These are phyloP conservation scores for Phallusia fumigata DNA, from an alignment of 23 tunicate species.

Conservation along the genomic window DNA sequence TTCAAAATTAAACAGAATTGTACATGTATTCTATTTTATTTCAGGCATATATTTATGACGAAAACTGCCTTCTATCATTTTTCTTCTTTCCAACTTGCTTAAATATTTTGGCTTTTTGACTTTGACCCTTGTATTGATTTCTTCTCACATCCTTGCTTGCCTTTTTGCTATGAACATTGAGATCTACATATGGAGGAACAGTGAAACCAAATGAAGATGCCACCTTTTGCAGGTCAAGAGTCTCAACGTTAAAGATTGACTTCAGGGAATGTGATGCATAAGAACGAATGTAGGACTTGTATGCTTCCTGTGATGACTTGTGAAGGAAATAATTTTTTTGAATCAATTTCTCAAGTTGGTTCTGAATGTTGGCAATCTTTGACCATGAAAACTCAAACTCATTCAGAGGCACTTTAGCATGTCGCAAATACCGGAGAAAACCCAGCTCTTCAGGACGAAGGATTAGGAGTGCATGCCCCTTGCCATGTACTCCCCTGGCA, in stretches of 20 bases:
- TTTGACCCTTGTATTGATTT: conserved; percentile 44
- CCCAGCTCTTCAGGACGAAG: conserved; percentile 89
- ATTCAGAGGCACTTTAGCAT: conserved; percentile 75
- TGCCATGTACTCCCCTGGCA: conserved; percentile 79
- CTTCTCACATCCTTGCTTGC: conserved; percentile 28
- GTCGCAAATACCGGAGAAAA: conserved; percentile 72
- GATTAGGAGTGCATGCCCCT: conserved; percentile 87
- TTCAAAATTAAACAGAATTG: too few relatives aligned
- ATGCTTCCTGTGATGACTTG: conserved; percentile 82
- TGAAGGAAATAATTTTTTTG: conserved; percentile 71
- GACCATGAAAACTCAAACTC: conserved; percentile 88
- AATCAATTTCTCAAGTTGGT: conserved; percentile 79
- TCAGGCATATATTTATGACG: too few relatives aligned
- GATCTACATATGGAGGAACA: conserved; percentile 79
- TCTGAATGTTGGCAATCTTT: conserved; percentile 92
- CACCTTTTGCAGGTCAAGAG: conserved; percentile 73
- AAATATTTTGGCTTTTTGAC: conserved; percentile 43
- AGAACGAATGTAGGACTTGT: conserved; percentile 85
- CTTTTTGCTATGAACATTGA: conserved; percentile 61
- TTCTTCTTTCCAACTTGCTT: conserved; percentile 33
- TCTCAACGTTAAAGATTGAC: conserved; percentile 76
- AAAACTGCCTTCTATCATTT: conserved; percentile 40
- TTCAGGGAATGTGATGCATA: conserved; percentile 92
- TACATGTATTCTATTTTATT: too few relatives aligned
- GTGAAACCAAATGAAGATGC: too few relatives aligned